Percentiles rank a stretch among this genome's conserved stretches.
These are phyloP conservation scores for Phytoseiulus persimilis DNA, from an alignment of 2,888 invertebrate genomes.

Conservation along the genomic window DNA sequence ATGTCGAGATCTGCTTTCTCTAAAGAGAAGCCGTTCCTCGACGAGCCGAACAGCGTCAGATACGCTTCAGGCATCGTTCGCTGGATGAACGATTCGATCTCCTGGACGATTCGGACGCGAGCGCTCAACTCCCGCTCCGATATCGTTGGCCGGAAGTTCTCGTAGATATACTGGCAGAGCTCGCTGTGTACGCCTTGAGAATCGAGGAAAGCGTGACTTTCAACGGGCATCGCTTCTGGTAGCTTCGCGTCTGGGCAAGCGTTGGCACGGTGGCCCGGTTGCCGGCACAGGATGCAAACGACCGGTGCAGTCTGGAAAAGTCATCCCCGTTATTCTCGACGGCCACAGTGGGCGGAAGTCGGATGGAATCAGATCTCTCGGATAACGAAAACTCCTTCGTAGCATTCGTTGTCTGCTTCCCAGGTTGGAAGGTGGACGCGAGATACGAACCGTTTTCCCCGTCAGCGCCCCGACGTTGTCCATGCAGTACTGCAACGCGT, in stretches of 20 bases:
- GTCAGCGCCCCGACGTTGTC: conserved; percentile 14
- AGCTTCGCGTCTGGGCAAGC: not conserved
- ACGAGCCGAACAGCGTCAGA: conserved; percentile 57
- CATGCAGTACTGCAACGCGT: not conserved
- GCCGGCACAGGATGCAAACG: conserved; percentile 13
- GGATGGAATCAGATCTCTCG: not conserved
- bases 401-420: no score
- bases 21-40: conserved; percentile 58
- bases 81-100: conserved; percentile 50
- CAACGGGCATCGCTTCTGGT: not conserved
- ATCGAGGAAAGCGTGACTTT: not conserved
- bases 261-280: conserved; percentile 16
- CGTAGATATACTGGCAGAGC: conserved; percentile 16
- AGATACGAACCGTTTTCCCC: not conserved
- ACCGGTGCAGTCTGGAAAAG: not conserved
- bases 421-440: not conserved
- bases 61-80: conserved; percentile 49
- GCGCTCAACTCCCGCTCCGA: conserved; percentile 6
- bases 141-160: conserved; percentile 27
- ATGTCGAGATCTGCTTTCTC: conserved; percentile 57
- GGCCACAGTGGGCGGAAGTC: no score
- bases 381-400: no score
- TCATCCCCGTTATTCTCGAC: not conserved
- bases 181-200: not conserved
- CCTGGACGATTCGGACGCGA: conserved; percentile 47